Base-by-base conservation (phyloP, 2,888 invertebrate species). In the Allolobophora icterica region DNA sequence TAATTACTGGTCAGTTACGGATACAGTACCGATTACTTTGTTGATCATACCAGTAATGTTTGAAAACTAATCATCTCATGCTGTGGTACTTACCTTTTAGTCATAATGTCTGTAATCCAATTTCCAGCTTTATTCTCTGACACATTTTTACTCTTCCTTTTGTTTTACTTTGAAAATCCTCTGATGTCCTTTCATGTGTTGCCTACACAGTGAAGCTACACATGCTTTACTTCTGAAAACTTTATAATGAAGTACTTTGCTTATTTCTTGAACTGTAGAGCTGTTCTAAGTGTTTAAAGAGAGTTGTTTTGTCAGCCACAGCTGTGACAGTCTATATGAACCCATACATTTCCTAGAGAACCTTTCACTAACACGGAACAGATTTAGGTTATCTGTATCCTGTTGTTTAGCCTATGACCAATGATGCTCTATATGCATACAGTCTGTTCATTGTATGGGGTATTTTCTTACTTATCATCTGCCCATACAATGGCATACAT, bases 301-400 rank as follows among this genome's bases (percentile, higher is more conserved):
- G 58, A 19, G 24, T 58, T 58, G 24, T 45, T 3, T 24, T 24
- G 24, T 58, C 30, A n/a, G n/a, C n/a, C n/a, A n/a, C n/a, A n/a
- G n/a, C n/a, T n/a, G n/a, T n/a, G n/a, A n/a, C n/a, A n/a, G n/a
- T n/a, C 0, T 58, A 0, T 58, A 30, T 58, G 24, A 24, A 30
- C 58, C 58, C 58, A 30, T 58, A 30, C n/a, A n/a, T n/a, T n/a
- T n/a, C n/a, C n/a, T n/a, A n/a, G n/a, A n/a, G n/a, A n/a, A n/a
- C n/a, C n/a, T 71, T 30, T 71, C n/a, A n/a, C 71, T 71, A 71
- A n/a, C 71, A 71, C 71, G n/a, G 71, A 71, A 71, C 71, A n/a
- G 8, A 52, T 30, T n/a, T 3, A 71, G n/a, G n/a, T 71, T n/a
- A 71, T 71, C 11, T 52, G 52, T 52, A 52, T 52, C 52, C 71